Evolutionary conservation across 2,797 vertebrate genomes (phyloP).

Genomic region (Melanotaenia parkinsoni): DNA sequence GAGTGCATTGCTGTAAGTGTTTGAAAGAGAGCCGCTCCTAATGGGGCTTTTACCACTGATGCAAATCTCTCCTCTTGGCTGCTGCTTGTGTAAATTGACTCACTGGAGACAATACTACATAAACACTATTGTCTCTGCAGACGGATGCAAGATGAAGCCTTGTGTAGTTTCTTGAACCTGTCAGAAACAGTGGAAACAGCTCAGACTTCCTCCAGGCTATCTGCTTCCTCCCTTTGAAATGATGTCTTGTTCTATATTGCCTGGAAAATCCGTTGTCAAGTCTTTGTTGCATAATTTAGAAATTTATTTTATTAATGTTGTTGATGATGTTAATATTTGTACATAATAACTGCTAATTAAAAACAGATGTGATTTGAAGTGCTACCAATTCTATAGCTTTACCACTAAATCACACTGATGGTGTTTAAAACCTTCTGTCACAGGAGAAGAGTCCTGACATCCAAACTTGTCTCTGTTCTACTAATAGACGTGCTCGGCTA

Average conservation of each 20-base stretch:
- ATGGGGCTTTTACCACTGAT: constrained; percentile 10
- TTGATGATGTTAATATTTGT: background rate
- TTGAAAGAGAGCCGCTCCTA: constrained; percentile 23
- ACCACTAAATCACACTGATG: background rate
- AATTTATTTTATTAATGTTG: too few relatives aligned
- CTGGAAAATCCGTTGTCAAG: background rate
- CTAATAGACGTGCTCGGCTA: constrained; percentile 91
- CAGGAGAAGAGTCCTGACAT: background rate
- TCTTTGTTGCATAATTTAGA: background rate
- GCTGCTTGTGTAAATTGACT: constrained; percentile 25
- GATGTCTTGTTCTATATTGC: constrained; percentile 3
- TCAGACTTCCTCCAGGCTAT: constrained; percentile 53
- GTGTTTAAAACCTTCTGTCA: background rate
- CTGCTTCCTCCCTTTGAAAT: constrained; percentile 44
- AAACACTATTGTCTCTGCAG: constrained; percentile 39
- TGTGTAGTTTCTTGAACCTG: constrained; percentile 32
- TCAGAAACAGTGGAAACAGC: constrained; percentile 48
- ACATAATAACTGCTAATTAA: background rate
- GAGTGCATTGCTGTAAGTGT: constrained; percentile 13
- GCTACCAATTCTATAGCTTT: background rate
- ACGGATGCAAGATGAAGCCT: constrained; percentile 12
- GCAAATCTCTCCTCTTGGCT: constrained; percentile 14
- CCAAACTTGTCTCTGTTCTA: background rate
- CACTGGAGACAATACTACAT: constrained; percentile 2
- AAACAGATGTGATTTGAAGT: background rate